These are phyloP conservation scores for Hypercompe scribonia DNA, from an alignment of 2,888 invertebrate species.

Conservation along the genomic window DNA sequence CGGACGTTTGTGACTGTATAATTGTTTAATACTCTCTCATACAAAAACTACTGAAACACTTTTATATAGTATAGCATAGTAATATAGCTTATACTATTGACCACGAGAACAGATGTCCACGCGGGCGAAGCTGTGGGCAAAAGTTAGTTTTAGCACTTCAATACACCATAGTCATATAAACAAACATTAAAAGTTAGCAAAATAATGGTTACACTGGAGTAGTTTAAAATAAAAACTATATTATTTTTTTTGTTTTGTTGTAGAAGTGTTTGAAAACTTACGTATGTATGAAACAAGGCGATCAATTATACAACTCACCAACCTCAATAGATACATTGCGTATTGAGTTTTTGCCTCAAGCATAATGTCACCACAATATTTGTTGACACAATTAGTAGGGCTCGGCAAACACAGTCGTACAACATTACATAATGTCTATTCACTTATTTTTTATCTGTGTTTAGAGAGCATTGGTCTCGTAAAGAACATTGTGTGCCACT, in stretches of 20 bases:
- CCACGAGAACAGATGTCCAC: too few relatives aligned
- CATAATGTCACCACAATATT: conserved; percentile 31
- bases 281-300: conserved; percentile 8
- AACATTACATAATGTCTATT: conserved; percentile 48
- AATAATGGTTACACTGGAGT: not conserved
- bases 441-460: conserved; percentile 32
- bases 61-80: too few relatives aligned
- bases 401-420: conserved; percentile 30
- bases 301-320: conserved; percentile 25
- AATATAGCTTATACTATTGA: too few relatives aligned
- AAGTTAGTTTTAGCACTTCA: too few relatives aligned
- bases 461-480: conserved; percentile 26
- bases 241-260: not conserved
- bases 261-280: not conserved
- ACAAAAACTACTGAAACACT: too few relatives aligned
- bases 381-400: conserved; percentile 39
- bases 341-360: conserved; percentile 23
- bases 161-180: not conserved
- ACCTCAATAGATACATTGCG: conserved; percentile 6
- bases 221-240: not conserved
- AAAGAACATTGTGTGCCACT: conserved; percentile 12
- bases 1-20: too few relatives aligned
- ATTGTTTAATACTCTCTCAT: too few relatives aligned
- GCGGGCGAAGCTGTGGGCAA: too few relatives aligned
- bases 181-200: not conserved